These are phyloP conservation scores for Maccullochella peelii DNA, from an alignment of 2,113 vertebrate genomes.

Conservation along the genomic window DNA sequence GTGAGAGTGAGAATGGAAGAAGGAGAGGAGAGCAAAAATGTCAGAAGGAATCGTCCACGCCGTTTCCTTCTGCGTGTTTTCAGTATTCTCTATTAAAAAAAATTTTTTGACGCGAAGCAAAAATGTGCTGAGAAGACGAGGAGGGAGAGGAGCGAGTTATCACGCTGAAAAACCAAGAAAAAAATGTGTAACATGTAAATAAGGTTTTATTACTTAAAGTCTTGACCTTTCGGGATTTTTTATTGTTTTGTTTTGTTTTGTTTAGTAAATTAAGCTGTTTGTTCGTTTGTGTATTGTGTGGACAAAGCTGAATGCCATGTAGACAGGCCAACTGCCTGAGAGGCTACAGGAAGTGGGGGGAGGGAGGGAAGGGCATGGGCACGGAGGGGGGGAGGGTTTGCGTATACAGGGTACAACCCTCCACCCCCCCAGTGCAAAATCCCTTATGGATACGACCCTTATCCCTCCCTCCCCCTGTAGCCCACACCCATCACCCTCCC, in stretches of 20 bases:
- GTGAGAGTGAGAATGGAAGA: constrained; percentile 74
- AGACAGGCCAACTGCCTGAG: constrained; percentile 79
- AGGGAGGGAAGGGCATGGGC: constrained; percentile 48
- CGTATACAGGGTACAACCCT: constrained; percentile 68
- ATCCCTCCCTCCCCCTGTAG: constrained; percentile 62
- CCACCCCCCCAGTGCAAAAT: constrained; percentile 47
- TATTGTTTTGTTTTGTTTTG: constrained; percentile 76
- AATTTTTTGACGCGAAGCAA: constrained; percentile 77
- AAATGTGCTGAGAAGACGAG: constrained; percentile 79
- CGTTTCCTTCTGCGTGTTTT: constrained; percentile 83
- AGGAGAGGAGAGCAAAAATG: constrained; percentile 82
- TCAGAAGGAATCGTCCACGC: constrained; percentile 78
- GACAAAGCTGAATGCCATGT: constrained; percentile 84
- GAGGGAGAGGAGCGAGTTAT: constrained; percentile 77
- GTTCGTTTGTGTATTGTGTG: constrained; percentile 79
- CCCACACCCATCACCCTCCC: constrained; percentile 56
- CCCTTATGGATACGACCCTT: constrained; percentile 55
- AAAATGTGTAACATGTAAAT: constrained; percentile 89
- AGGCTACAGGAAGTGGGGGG: constrained; percentile 75
- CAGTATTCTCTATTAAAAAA: constrained; percentile 85
- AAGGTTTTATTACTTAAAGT: constrained; percentile 88
- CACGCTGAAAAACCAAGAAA: constrained; percentile 83
- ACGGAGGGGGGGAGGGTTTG: constrained; percentile 40
- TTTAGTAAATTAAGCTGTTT: constrained; percentile 80
- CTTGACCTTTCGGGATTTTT: constrained; percentile 85